phyloP scores from a whole-genome alignment of 2,797 vertebrate species.

The Danio tinwini region DNA sequence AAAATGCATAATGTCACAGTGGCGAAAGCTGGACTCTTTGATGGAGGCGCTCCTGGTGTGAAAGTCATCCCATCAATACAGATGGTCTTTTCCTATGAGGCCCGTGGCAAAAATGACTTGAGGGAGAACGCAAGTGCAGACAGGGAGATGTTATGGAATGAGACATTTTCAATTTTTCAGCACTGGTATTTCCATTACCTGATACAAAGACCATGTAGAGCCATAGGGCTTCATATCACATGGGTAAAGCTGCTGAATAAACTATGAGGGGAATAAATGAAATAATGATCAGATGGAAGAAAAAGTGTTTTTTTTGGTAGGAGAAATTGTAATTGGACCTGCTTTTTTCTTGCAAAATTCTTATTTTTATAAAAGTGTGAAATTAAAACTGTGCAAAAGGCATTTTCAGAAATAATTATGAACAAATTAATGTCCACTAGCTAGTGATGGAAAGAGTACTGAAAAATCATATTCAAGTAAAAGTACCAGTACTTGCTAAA shows the following conservation, averaged over 20 bases:
- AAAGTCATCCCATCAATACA: slow-evolving; percentile 47
- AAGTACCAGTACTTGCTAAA: too few species aligned
- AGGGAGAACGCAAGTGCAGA: slow-evolving; percentile 21
- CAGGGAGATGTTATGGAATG: slow-evolving; percentile 36
- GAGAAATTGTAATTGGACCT: background rate
- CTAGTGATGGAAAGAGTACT: too few species aligned
- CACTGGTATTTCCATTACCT: slow-evolving; percentile 48
- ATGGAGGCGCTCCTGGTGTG: slow-evolving; percentile 38
- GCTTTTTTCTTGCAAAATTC: background rate
- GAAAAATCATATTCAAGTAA: too few species aligned
- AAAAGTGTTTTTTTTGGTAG: background rate
- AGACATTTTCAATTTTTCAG: slow-evolving; percentile 46
- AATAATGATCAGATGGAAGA: slow-evolving; percentile 30
- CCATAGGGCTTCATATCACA: slow-evolving; percentile 51
- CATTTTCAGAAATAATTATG: too few species aligned
- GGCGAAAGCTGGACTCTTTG: slow-evolving; percentile 38
- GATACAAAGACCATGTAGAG: slow-evolving; percentile 47
- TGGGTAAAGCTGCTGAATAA: slow-evolving; percentile 40
- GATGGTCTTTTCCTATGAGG: slow-evolving; percentile 49
- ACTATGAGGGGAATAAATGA: slow-evolving; percentile 41
- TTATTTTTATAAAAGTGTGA: background rate
- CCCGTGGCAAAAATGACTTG: slow-evolving; percentile 43
- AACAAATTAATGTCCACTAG: too few species aligned
- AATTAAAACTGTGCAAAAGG: too few species aligned
- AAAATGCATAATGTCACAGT: slow-evolving; percentile 51